phyloP scores from a whole-genome alignment of 2,888 invertebrate genomes.

The Agrochola lychnidis region DNA sequence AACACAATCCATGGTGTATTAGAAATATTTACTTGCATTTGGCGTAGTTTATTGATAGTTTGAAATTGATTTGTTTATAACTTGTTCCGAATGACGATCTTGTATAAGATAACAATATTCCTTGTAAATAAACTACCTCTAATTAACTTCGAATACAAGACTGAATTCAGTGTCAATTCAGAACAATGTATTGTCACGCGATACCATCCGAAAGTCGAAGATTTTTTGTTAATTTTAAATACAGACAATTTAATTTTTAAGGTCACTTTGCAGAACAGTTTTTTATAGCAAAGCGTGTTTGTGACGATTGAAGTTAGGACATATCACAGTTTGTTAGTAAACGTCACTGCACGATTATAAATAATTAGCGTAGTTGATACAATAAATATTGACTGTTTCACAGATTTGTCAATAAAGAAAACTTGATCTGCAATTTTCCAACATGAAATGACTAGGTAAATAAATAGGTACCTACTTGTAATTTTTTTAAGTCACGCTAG shows the following conservation, averaged over 20 bases:
- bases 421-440: conserved; percentile 17
- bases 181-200: conserved; percentile 72
- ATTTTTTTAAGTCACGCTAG: conserved; percentile 30
- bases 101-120: conserved; percentile 64
- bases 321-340: conserved; percentile 65
- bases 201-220: conserved; percentile 68
- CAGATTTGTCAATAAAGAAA: conserved; percentile 7
- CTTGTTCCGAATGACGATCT: conserved; percentile 50
- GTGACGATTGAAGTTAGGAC: conserved; percentile 60
- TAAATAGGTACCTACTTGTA: conserved; percentile 21
- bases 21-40: conserved; percentile 37
- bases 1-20: conserved; percentile 28
- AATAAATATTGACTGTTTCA: conserved; percentile 31
- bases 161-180: conserved; percentile 91
- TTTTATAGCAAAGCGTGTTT: conserved; percentile 44
- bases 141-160: conserved; percentile 86
- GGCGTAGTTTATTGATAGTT: conserved; percentile 30
- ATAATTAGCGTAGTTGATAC: conserved; percentile 44
- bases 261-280: conserved; percentile 17
- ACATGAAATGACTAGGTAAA: conserved; percentile 21
- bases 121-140: conserved; percentile 87
- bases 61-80: conserved; percentile 26
- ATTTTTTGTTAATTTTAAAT: conserved; percentile 51
- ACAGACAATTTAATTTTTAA: conserved; percentile 40
- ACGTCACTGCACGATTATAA: conserved; percentile 46